These are phyloP conservation scores for Chaetodon auriga DNA, from an alignment of 2,113 vertebrate genomes.

Conservation along the genomic window DNA sequence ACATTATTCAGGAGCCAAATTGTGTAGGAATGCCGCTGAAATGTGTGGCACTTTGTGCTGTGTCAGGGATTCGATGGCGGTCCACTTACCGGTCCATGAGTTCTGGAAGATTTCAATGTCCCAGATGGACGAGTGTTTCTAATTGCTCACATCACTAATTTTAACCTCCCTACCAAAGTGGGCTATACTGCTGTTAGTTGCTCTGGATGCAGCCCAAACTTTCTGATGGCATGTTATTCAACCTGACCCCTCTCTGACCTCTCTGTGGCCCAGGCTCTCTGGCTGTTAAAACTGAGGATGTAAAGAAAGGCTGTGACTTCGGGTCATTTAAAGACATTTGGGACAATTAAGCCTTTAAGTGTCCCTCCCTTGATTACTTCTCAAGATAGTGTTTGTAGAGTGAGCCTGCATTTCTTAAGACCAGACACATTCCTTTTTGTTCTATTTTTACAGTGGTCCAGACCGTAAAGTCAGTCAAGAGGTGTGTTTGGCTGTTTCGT, in stretches of 20 bases:
- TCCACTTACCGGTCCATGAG: too few relatives aligned
- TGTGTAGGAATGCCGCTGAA: too few relatives aligned
- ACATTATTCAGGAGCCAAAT: too few relatives aligned
- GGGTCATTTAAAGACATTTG: constrained; percentile 86
- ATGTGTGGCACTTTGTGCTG: too few relatives aligned
- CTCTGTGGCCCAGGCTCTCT: constrained; percentile 48
- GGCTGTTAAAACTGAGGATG: constrained; percentile 65
- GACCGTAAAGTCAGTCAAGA: constrained; percentile 70
- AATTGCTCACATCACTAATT: not conserved
- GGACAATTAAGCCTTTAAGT: constrained; percentile 84
- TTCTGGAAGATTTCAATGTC: too few relatives aligned
- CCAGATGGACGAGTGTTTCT: too few relatives aligned
- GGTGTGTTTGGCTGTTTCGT: constrained; percentile 60
- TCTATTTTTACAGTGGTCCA: constrained; percentile 76
- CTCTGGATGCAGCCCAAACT: constrained; percentile 49
- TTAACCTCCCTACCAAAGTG: not conserved
- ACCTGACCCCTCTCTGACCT: constrained; percentile 76
- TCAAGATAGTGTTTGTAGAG: constrained; percentile 87
- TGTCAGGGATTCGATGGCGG: too few relatives aligned
- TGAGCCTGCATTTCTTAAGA: constrained; percentile 79
- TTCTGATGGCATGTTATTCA: constrained; percentile 70
- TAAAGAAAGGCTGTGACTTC: constrained; percentile 74
- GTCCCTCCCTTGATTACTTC: constrained; percentile 85
- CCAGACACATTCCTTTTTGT: constrained; percentile 77
- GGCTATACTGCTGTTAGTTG: not conserved